These are phyloP conservation scores for Eulemur rubriventer DNA, from an alignment of 2,797 vertebrate species.

Conservation along the genomic window DNA sequence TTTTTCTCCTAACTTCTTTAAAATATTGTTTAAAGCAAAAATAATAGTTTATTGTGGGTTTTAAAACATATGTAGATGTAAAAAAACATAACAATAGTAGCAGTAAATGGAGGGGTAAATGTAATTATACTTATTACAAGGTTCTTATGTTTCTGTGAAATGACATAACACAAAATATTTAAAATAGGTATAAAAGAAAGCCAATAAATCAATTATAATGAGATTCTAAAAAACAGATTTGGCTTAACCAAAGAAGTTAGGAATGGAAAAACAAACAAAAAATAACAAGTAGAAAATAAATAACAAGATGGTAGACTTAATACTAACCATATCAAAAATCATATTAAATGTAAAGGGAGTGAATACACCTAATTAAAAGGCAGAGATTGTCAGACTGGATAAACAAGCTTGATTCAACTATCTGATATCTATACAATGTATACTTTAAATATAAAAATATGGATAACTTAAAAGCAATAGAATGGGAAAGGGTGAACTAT, in stretches of 20 bases:
- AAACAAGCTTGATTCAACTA: neutral
- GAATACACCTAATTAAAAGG: neutral
- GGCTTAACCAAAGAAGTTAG: neutral
- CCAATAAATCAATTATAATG: neutral
- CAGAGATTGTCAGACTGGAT: neutral
- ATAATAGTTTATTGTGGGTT: neutral
- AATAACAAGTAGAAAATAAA: neutral
- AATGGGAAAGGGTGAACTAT: neutral
- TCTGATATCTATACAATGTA: neutral
- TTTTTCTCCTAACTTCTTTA: neutral
- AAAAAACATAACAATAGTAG: neutral
- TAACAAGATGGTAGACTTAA: neutral
- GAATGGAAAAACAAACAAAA: neutral
- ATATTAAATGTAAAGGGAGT: neutral
- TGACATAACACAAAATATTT: neutral
- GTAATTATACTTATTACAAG: neutral
- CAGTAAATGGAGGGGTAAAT: neutral
- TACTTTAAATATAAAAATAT: constrained; percentile 1
- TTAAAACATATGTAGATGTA: neutral
- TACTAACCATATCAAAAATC: neutral
- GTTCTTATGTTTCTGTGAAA: neutral
- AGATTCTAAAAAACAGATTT: neutral
- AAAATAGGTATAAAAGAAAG: neutral
- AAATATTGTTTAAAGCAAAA: neutral
- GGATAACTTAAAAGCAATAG: neutral